Conservation (phyloP, 2,888 invertebrate species). For the Tetragnatha montana region DNA sequence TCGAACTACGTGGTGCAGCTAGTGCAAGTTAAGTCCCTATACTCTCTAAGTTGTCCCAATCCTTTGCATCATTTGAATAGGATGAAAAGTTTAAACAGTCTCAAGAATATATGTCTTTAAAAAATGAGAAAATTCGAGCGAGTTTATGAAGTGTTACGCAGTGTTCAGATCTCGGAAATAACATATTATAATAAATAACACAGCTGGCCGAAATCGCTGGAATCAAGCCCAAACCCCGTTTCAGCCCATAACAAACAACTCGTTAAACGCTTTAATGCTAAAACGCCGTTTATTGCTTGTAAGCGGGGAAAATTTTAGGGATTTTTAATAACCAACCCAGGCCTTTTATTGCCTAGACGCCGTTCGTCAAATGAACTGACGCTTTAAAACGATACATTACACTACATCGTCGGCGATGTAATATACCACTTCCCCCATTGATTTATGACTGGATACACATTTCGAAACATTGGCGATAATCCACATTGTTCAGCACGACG, state of each 20-base stretch:
- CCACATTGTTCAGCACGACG: not conserved
- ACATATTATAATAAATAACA: not conserved
- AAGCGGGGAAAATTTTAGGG: not conserved
- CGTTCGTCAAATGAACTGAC: not conserved
- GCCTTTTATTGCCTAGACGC: not conserved
- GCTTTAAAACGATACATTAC: not conserved
- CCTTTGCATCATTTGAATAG: conserved; percentile 1
- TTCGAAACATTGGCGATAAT: not conserved
- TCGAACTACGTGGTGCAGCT: not conserved
- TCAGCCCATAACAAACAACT: too few species aligned
- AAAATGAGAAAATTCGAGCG: conserved; percentile 7
- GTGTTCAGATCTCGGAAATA: not conserved
- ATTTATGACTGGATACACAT: not conserved
- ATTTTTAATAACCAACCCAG: not conserved
- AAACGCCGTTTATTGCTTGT: too few species aligned
- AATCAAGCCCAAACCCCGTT: not conserved
- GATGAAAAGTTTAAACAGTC: conserved; percentile 11
- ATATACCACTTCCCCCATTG: not conserved
- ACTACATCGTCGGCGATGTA: not conserved
- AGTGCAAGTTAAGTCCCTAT: not conserved
- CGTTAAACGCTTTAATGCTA: too few species aligned
- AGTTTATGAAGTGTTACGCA: not conserved
- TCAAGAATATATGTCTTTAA: conserved; percentile 35
- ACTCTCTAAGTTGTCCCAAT: not conserved
- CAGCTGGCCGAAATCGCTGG: not conserved